Percentiles rank a stretch among this genome's conserved stretches.
phyloP scores from a whole-genome alignment of 2,888 invertebrate genomes.

The Nomada flava region DNA sequence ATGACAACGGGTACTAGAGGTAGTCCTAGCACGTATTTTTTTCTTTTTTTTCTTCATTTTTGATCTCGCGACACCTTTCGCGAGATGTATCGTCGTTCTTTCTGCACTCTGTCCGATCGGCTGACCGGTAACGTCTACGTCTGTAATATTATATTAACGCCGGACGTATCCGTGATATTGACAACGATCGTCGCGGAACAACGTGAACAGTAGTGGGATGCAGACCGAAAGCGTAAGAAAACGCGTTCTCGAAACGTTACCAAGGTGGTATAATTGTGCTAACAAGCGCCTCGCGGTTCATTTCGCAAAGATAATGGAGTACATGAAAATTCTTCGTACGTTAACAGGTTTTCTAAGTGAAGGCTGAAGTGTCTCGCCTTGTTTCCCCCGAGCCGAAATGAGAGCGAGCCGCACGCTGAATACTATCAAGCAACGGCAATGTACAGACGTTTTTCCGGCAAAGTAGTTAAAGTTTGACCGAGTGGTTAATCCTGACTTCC shows the following conservation, averaged over 20 bases:
- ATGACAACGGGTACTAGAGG: too few relatives aligned
- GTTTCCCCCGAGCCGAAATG: conserved; percentile 79
- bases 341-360: conserved; percentile 84
- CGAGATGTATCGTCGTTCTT: too few relatives aligned
- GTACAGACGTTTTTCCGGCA: conserved; percentile 51
- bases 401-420: conserved; percentile 77
- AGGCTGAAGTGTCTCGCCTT: conserved; percentile 80
- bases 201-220: background rate
- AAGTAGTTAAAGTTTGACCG: conserved; percentile 53
- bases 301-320: conserved; percentile 71
- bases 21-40: too few relatives aligned
- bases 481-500: conserved; percentile 74
- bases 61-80: too few relatives aligned
- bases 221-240: background rate
- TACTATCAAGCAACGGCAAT: conserved; percentile 69
- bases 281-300: conserved; percentile 53
- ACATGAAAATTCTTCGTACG: conserved; percentile 79
- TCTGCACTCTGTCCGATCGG: too few relatives aligned
- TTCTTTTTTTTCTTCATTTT: too few relatives aligned
- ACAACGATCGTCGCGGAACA: background rate
- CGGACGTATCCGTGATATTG: too few relatives aligned
- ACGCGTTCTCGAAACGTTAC: background rate
- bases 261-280: conserved; percentile 42
- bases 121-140: too few relatives aligned
- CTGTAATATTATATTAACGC: too few relatives aligned